A percentile compares a stretch with the other conserved stretches of the same genome.
These are phyloP conservation scores for Pluvialis apricaria DNA, from an alignment of 2,113 vertebrate species.

Conservation along the genomic window DNA sequence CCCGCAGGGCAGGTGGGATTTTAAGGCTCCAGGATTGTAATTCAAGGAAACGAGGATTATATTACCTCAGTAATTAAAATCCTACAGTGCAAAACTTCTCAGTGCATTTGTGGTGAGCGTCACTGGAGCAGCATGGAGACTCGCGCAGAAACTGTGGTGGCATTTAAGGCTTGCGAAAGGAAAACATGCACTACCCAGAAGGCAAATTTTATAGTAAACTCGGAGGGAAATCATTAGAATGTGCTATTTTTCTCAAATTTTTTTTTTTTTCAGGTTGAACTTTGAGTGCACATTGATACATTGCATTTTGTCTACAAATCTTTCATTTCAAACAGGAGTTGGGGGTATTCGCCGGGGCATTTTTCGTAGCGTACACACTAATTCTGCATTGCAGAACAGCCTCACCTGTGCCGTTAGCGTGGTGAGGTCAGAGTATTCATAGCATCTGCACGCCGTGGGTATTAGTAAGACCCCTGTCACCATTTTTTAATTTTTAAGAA, in stretches of 20 bases:
- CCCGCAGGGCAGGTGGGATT: background rate
- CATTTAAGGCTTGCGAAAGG: background rate
- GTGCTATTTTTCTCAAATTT: background rate
- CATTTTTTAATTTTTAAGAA: background rate
- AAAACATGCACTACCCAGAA: accelerated
- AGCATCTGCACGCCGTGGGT: background rate
- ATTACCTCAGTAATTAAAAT: background rate
- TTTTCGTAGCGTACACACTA: background rate
- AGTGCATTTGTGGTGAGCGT: background rate
- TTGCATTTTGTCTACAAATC: background rate
- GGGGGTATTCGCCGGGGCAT: background rate
- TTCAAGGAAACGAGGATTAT: background rate
- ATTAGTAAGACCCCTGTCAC: background rate
- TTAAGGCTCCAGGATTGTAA: background rate
- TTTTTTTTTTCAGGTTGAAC: background rate
- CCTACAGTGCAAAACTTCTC: background rate
- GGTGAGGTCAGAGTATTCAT: background rate
- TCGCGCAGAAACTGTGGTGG: background rate
- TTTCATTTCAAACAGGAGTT: background rate
- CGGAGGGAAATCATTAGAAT: background rate
- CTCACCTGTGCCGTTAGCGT: background rate
- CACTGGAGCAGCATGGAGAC: background rate
- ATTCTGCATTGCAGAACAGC: background rate
- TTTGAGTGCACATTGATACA: background rate
- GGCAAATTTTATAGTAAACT: background rate